Percentiles rank a stretch among this genome's conserved stretches.
Evolutionary conservation across 2,113 vertebrate species (phyloP).

Genomic region (Seriola aureovittata): DNA sequence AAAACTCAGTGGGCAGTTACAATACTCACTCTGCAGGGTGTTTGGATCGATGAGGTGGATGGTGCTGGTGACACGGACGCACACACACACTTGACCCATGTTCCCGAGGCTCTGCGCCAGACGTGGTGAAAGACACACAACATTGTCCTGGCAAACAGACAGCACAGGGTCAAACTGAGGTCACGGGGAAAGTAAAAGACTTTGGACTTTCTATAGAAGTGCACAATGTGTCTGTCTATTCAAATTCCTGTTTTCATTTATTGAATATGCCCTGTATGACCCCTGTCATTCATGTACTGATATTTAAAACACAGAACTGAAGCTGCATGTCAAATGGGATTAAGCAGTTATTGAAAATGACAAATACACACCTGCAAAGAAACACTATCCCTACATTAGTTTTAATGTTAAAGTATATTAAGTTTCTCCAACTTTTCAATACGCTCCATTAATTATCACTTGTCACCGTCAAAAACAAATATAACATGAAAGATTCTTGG

Average conservation of each 20-base stretch:
- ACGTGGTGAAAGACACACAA: constrained; percentile 94
- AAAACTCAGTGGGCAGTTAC: neutral
- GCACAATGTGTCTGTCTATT: neutral
- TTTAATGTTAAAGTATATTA: neutral
- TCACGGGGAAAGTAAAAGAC: neutral
- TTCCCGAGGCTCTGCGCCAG: constrained; percentile 96
- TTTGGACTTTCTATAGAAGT: neutral
- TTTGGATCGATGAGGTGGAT: constrained; percentile 95
- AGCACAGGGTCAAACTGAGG: constrained; percentile 14
- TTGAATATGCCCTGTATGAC: neutral
- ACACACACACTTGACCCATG: constrained; percentile 97
- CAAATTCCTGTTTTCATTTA: constrained; percentile 9
- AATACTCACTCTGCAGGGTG: constrained; percentile 92
- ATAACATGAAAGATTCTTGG: constrained; percentile 17
- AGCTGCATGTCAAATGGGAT: constrained; percentile 18
- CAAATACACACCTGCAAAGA: neutral
- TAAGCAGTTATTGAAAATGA: neutral
- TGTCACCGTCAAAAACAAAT: neutral
- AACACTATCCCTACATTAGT: neutral
- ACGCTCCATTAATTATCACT: neutral
- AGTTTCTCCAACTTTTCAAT: neutral
- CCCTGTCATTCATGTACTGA: neutral
- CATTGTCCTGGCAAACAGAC: constrained; percentile 89
- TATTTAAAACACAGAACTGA: neutral
- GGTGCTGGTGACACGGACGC: constrained; percentile 91